Evolutionary conservation across 1,140 invertebrate species (phyloP).

Genomic region (Orius insidiosus): DNA sequence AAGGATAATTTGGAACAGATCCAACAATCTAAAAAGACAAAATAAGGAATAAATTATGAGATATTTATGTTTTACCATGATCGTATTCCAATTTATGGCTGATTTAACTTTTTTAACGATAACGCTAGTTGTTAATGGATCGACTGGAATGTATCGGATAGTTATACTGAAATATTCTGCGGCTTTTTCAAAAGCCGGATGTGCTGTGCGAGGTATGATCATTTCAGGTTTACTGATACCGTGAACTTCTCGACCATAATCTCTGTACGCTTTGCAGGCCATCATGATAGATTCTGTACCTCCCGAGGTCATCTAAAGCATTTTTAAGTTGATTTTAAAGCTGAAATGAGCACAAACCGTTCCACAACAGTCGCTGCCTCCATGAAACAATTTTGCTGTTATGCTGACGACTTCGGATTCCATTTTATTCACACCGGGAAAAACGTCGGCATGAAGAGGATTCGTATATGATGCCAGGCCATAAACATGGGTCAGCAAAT

Average conservation of each 20-base stretch:
- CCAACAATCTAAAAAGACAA: conserved; percentile 60
- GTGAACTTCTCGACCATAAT: conserved; percentile 55
- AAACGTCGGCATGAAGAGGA: conserved; percentile 91
- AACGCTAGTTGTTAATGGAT: conserved; percentile 54
- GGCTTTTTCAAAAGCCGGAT: conserved; percentile 96
- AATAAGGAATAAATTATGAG: too few species aligned
- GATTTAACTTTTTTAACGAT: conserved; percentile 60
- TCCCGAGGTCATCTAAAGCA: conserved; percentile 87
- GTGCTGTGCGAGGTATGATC: conserved; percentile 74
- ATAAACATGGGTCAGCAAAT: conserved; percentile 69
- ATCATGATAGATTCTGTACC: conserved; percentile 96
- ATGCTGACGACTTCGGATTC: conserved; percentile 93
- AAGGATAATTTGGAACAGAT: conserved; percentile 89
- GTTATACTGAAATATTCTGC: conserved; percentile 72
- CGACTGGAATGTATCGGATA: conserved; percentile 59
- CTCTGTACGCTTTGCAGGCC: conserved; percentile 90
- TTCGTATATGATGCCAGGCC: conserved; percentile 84
- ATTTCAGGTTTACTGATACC: conserved; percentile 85
- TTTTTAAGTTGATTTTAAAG: too few species aligned
- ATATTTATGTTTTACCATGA: conserved; percentile 60
- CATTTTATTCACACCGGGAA: conserved; percentile 95
- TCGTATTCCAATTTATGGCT: conserved; percentile 75
- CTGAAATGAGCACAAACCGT: conserved; percentile 33
- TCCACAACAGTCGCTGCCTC: conserved; percentile 65
- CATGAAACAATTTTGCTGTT: conserved; percentile 75